Evolutionary conservation across 2,113 vertebrate species (phyloP), one percentile per base, ranked within the genome.

Genomic region (Malurus elegans): DNA sequence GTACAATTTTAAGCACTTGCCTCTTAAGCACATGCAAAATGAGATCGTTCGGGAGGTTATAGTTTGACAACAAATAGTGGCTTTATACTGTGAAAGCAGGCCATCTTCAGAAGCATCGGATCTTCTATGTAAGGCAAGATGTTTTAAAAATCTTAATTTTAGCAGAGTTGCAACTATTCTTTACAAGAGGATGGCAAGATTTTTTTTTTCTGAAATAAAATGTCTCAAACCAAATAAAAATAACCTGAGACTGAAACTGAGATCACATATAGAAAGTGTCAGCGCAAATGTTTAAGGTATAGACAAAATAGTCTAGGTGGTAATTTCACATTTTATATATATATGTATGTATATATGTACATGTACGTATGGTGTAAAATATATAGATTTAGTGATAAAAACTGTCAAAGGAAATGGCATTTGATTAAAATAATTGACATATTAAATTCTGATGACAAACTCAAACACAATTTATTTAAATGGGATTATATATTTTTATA

Each of bases 311-410:
- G 67, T 72, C 10, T 86, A 51, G 31, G 9, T 85, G 32, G 7
- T 34, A 75, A 20, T 88, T 72, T 79, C 0, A 1, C 16, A 32
- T 88, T 23, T 9, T 65, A 14, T n/a, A 10, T 13, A 2, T 16
- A 2, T 9, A 3, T 50, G 4, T 45, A 5, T 38, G 1, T n/a
- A 1, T 44, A 1, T 25, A 2, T 45, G 2, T 76, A 2, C 67
- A 10, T 19, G 8, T 6, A 12, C 50, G 17, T 54, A 18, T 23
- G 9, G 5, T 87, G 2, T 69, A 20, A 67, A 40, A 53, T 48
- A 40, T 20, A 19, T 38, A 18, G 19, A 31, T 19, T 6, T 64
- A 8, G 12, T 47, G 14, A 38, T 67, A 40, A 79, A 79, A 79
- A 4, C 18, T 54, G 13, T 67, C 29, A 19, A 74, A 64, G 7